phyloP scores from a whole-genome alignment of 2,113 vertebrate species.

The Mus musculus region DNA sequence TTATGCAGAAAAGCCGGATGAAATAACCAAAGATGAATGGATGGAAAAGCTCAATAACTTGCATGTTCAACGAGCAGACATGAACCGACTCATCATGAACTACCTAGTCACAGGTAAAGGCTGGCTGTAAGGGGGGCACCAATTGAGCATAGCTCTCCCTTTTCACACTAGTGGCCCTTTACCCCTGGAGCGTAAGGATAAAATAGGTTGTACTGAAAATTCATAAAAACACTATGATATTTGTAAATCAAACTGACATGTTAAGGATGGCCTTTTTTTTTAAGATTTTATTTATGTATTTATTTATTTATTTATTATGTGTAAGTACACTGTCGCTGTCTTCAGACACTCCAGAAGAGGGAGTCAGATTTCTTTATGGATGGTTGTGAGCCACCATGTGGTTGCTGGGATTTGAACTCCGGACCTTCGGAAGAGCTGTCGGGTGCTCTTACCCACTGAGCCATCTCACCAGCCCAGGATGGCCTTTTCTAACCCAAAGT shows the following conservation, averaged over 20 bases:
- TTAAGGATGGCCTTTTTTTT: neutral
- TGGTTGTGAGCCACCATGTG: too few species aligned
- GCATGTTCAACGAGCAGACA: conserved; percentile 98
- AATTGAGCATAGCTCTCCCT: neutral
- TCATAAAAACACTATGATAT: too few species aligned
- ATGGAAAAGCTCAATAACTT: conserved; percentile 99
- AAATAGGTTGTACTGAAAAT: neutral
- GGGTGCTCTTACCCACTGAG: too few species aligned
- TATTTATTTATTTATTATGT: too few species aligned
- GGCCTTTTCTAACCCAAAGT: neutral
- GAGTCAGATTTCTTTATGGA: too few species aligned
- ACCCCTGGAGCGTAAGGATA: rapidly evolving
- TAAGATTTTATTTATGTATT: too few species aligned
- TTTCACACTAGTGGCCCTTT: neutral
- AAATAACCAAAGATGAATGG: conserved; percentile 99
- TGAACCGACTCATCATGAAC: conserved; percentile 99
- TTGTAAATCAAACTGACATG: too few species aligned
- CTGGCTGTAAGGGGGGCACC: neutral
- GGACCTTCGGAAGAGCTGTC: too few species aligned
- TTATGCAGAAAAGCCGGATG: conserved; percentile 98
- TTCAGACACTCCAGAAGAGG: too few species aligned
- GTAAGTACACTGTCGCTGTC: too few species aligned
- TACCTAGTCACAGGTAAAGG: conserved; percentile 92
- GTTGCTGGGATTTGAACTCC: too few species aligned
- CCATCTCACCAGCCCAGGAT: too few species aligned